These are phyloP conservation scores for Serranus cabrilla DNA, from an alignment of 2,797 vertebrate genomes.

Conservation along the genomic window DNA sequence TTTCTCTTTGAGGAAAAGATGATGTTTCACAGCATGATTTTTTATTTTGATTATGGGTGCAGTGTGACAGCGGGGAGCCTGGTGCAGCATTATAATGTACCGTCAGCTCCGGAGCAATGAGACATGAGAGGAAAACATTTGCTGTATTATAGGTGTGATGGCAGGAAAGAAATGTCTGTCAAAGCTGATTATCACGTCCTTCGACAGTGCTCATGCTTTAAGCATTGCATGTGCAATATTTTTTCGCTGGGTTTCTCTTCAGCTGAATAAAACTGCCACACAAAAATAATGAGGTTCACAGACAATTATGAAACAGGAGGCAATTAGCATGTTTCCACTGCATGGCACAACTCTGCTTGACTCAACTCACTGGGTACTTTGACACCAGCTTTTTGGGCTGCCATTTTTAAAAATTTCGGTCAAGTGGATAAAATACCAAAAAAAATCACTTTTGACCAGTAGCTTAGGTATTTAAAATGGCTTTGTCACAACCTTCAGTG, in stretches of 20 bases:
- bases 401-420: no score
- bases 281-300: not conserved
- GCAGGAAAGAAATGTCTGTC: not conserved
- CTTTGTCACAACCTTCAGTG: no score
- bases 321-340: not conserved
- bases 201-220: not conserved
- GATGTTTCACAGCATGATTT: conserved; percentile 4
- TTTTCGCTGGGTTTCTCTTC: not conserved
- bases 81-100: not conserved
- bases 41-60: conserved; percentile 19
- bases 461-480: no score
- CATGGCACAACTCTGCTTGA: no score
- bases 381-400: no score
- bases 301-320: not conserved
- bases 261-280: not conserved
- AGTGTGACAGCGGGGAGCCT: not conserved
- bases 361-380: no score
- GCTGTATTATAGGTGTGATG: not conserved
- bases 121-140: not conserved
- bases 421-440: no score
- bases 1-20: not conserved
- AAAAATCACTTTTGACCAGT: no score
- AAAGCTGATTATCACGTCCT: not conserved
- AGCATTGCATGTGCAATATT: not conserved
- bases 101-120: not conserved